Percentiles rank a stretch among this genome's conserved stretches.
phyloP scores from a whole-genome alignment of 2,113 vertebrate genomes.

The Zapus hudsonius region DNA sequence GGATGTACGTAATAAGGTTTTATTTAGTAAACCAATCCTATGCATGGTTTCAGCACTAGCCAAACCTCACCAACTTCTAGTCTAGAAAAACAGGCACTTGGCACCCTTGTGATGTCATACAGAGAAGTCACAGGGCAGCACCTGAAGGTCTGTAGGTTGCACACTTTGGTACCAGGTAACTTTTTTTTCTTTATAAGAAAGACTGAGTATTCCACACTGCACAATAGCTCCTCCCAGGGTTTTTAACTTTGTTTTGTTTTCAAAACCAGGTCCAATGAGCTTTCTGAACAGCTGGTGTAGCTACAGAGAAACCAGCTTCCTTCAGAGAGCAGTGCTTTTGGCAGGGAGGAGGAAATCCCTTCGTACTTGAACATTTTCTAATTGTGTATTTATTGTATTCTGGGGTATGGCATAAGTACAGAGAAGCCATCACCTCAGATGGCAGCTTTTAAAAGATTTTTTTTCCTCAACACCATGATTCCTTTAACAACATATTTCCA shows the following conservation, averaged over 20 bases:
- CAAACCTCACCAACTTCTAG: slow-evolving; percentile 84
- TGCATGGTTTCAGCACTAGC: slow-evolving; percentile 87
- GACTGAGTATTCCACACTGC: slow-evolving; percentile 85
- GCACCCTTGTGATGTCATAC: slow-evolving; percentile 90
- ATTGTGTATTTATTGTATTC: slow-evolving; percentile 95
- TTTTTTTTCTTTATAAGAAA: slow-evolving; percentile 85
- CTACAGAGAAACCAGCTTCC: slow-evolving; percentile 92
- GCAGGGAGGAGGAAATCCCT: slow-evolving; percentile 83
- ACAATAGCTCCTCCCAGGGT: slow-evolving; percentile 83
- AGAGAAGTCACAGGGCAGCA: slow-evolving; percentile 90
- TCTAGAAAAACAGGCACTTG: slow-evolving; percentile 84
- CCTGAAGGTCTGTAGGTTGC: slow-evolving; percentile 88
- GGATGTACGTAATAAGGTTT: slow-evolving; percentile 88
- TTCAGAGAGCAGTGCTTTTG: slow-evolving; percentile 84
- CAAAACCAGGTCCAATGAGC: slow-evolving; percentile 84
- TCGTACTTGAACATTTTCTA: slow-evolving; percentile 90
- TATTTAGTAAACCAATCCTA: slow-evolving; percentile 84
- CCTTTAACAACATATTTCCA: slow-evolving; percentile 85
- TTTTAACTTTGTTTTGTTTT: slow-evolving; percentile 83
- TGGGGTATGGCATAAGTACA: slow-evolving; percentile 92
- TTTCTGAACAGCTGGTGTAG: slow-evolving; percentile 88
- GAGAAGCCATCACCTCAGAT: slow-evolving; percentile 92
- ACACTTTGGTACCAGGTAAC: slow-evolving; percentile 86
- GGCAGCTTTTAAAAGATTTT: slow-evolving; percentile 88
- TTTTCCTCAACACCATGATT: slow-evolving; percentile 82